Conservation (phyloP, 2,888 invertebrate genomes). For the Dendrolimus pini region DNA sequence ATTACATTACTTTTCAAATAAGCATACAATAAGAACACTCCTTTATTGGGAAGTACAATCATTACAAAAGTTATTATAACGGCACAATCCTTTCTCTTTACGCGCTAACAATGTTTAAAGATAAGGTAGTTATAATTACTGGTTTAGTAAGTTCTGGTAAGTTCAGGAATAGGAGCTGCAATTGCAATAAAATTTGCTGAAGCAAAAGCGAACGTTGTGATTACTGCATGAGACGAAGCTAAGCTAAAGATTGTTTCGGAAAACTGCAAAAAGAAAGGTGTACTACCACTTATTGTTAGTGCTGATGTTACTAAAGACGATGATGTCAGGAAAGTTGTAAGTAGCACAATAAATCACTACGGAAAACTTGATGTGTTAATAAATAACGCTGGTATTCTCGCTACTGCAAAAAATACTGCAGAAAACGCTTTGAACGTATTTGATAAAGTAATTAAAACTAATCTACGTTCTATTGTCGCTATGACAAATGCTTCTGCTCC, state of each 20-base stretch:
- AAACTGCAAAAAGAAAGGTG: constrained; percentile 14
- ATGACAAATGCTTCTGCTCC: constrained; percentile 79
- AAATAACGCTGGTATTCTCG: constrained; percentile 51
- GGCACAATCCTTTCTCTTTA: too few relatives aligned
- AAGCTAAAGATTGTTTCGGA: constrained; percentile 76
- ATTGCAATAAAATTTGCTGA: constrained; percentile 79
- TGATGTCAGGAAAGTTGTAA: constrained; percentile 49
- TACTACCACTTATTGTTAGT: not conserved
- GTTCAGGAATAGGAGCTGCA: constrained; percentile 82
- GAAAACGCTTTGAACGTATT: not conserved
- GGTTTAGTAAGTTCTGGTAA: too few relatives aligned
- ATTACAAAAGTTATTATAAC: too few relatives aligned
- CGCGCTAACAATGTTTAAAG: not conserved
- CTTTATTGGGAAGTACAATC: too few relatives aligned
- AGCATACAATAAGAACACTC: too few relatives aligned
- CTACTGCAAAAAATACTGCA: constrained; percentile 1
- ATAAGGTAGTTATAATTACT: constrained; percentile 72
- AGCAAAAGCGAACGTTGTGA: constrained; percentile 76
- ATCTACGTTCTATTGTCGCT: constrained; percentile 3
- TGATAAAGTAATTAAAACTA: constrained; percentile 4
- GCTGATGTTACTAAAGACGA: constrained; percentile 9
- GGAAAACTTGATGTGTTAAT: constrained; percentile 82
- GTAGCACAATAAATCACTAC: constrained; percentile 78
- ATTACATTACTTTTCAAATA: too few relatives aligned
- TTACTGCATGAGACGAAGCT: constrained; percentile 79